These are phyloP conservation scores for Copidosoma floridanum DNA, from an alignment of 1,140 invertebrate species.

Conservation along the genomic window DNA sequence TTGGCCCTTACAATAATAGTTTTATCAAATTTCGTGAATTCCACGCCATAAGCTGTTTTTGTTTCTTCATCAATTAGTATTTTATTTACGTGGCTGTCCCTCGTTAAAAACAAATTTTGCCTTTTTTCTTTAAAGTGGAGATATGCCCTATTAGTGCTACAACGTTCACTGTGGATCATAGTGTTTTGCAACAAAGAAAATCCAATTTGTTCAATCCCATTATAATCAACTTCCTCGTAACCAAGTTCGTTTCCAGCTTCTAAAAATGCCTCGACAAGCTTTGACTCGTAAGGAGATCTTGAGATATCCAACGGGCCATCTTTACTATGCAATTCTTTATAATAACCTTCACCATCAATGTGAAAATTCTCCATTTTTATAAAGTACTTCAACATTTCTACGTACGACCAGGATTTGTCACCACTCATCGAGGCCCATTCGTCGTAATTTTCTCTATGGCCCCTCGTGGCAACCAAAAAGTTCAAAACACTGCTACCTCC, in stretches of 20 bases:
- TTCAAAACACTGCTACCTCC: background rate
- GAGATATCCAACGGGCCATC: background rate
- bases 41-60: too few relatives aligned
- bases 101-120: constrained; percentile 74
- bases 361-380: constrained; percentile 48
- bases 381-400: constrained; percentile 58
- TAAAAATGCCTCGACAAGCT: background rate
- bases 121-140: constrained; percentile 73
- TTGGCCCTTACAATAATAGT: too few relatives aligned
- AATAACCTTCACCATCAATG: background rate
- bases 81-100: constrained; percentile 73
- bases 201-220: background rate
- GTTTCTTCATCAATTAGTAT: constrained; percentile 58
- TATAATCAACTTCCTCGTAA: constrained; percentile 7
- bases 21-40: too few relatives aligned
- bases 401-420: constrained; percentile 61
- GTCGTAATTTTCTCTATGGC: constrained; percentile 49
- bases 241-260: background rate
- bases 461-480: background rate
- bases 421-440: constrained; percentile 56
- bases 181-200: constrained; percentile 56
- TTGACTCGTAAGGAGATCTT: constrained; percentile 6
- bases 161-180: constrained; percentile 79
- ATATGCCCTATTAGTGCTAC: constrained; percentile 88
- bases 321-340: background rate